phyloP scores from a whole-genome alignment of 2,797 vertebrate species.

The Schizothorax lantsangensis region DNA sequence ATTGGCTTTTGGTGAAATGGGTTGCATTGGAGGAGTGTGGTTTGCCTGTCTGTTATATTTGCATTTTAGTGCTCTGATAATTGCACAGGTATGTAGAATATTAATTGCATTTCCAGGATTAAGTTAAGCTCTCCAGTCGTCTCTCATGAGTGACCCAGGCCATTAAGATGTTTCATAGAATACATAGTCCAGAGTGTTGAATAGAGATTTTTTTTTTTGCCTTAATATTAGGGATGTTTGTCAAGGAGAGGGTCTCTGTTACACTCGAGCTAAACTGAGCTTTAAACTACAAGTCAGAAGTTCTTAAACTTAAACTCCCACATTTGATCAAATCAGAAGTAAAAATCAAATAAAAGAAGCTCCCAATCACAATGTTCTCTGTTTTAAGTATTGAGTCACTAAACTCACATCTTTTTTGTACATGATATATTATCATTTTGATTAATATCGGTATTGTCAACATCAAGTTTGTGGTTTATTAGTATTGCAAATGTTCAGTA shows the following conservation, averaged over 20 bases:
- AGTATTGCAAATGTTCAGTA: neutral
- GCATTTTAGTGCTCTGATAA: constrained; percentile 59
- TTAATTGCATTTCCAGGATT: constrained; percentile 66
- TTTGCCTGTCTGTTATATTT: constrained; percentile 57
- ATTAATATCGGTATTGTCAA: neutral
- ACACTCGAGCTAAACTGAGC: neutral
- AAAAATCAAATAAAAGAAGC: neutral
- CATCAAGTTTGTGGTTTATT: neutral
- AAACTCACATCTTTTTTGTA: neutral
- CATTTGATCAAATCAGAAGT: neutral
- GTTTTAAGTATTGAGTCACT: neutral
- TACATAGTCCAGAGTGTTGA: constrained; percentile 51
- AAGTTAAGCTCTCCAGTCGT: constrained; percentile 60
- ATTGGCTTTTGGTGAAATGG: neutral
- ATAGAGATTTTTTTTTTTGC: constrained; percentile 41
- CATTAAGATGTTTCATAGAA: constrained; percentile 58
- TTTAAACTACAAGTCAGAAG: constrained; percentile 2
- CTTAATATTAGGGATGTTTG: constrained; percentile 14
- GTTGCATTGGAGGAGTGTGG: constrained; percentile 22
- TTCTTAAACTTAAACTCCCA: neutral
- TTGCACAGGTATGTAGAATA: constrained; percentile 62
- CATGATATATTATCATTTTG: neutral
- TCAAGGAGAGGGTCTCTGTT: constrained; percentile 16
- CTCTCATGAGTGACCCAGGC: constrained; percentile 50
- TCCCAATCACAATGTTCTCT: neutral